phyloP scores from a whole-genome alignment of 2,113 vertebrate species.

The Bubo scandiacus region DNA sequence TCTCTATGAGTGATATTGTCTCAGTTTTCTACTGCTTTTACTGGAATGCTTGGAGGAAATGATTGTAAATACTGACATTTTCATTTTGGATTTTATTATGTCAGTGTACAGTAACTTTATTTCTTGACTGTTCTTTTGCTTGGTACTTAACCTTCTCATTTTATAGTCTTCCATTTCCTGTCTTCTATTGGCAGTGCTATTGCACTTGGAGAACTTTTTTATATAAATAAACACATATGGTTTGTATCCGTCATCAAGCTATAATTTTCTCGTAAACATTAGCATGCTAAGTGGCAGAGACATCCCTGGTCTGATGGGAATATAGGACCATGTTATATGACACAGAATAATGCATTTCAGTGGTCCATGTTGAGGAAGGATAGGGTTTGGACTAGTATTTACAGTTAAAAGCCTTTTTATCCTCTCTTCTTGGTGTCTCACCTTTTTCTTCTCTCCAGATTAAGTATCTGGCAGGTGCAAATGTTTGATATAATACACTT shows the following conservation, averaged over 20 bases:
- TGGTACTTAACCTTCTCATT: background rate
- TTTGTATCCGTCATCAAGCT: background rate
- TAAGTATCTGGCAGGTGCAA: background rate
- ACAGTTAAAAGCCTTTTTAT: background rate
- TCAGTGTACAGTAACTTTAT: background rate
- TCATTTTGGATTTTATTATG: background rate
- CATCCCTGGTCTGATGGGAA: background rate
- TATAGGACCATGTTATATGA: too few relatives aligned
- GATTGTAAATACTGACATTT: background rate
- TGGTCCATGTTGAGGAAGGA: background rate
- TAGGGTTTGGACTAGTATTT: background rate
- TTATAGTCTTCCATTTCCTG: background rate
- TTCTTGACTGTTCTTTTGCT: background rate
- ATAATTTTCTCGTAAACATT: background rate
- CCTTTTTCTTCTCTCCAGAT: background rate
- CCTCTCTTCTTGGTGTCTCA: background rate
- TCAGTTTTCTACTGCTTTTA: background rate
- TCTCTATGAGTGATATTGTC: background rate
- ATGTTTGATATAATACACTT: background rate
- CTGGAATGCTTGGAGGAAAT: background rate
- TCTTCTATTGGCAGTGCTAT: background rate
- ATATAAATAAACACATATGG: background rate
- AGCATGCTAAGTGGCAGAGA: background rate
- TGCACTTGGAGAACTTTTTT: background rate
- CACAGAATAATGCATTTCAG: background rate